Conservation (phyloP, 2,888 invertebrate species). For the Kryphioiulus occultus region DNA sequence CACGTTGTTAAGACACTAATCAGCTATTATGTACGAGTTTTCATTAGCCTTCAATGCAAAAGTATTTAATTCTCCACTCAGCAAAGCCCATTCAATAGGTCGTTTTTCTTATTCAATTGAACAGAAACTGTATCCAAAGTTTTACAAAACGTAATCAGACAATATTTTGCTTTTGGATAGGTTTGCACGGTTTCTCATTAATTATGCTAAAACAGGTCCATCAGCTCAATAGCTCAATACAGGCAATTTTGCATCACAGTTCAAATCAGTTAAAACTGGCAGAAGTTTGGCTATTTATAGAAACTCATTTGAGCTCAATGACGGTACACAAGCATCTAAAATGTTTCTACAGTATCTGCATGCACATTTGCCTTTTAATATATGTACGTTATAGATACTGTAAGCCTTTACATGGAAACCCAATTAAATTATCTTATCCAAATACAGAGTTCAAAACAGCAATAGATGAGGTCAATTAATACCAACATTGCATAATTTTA, state of each 20-base stretch:
- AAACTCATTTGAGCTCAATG: no score
- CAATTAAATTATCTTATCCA: background rate
- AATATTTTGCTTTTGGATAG: no score
- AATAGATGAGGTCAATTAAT: background rate
- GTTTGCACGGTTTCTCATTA: background rate
- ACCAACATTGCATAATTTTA: no score
- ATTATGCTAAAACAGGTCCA: background rate
- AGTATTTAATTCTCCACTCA: background rate
- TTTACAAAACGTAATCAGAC: no score
- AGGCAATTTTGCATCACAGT: no score
- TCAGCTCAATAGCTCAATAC: background rate
- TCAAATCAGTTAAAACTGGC: no score
- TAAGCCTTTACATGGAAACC: background rate
- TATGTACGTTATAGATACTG: no score
- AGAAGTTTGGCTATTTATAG: no score
- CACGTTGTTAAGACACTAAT: background rate
- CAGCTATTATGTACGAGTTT: background rate
- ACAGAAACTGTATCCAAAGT: background rate
- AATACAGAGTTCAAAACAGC: background rate
- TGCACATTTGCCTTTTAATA: no score
- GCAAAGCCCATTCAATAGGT: no score
- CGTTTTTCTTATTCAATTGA: background rate
- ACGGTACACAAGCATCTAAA: no score
- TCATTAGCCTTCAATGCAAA: background rate
- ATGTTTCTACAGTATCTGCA: no score